Base-by-base conservation (phyloP, 2,888 invertebrate genomes). In the Trichacis sp. region DNA sequence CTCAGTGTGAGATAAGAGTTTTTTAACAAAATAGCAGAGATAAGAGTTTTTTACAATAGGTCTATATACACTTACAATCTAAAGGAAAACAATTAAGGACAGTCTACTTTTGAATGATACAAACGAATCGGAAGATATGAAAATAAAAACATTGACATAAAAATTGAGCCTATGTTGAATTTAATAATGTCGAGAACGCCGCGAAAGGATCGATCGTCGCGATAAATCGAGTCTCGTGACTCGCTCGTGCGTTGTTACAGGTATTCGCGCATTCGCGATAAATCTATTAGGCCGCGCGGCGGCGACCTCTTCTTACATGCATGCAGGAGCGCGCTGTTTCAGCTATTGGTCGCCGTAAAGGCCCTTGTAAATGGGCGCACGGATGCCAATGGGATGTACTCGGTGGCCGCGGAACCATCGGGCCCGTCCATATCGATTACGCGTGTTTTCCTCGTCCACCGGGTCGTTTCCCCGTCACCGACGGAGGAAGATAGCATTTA, bases 401-500 rank as follows among this genome's bases (percentile, higher is more conserved):
- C 57, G 58, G 48, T 56, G 52, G 49, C 61, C 58, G 63, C 52
- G 60, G 69, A 64, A 33, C 38, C 43, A 43, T 52, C 53, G 33
- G 29, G 30, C 9, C 47, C 50, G 51, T 57, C 29, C 53, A 20
- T 52, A 20, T 36, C 14, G 53, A 19, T 49, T 19, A 42, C 29
- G 33, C 33, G 33, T 33, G 33, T 33, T 33, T 33, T 18, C 57
- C 15, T n/a, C 30, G 24, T 50, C 30, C 33, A 2, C 33, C 8
- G 24, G 4, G 24, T 24, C 24, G 24, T 24, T 24, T 24, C 24
- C 8, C 8, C 24, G 8, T 24, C 24, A 8, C 40, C 14, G 6
- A 33, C 63, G 49, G 51, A 67, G 66, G 59, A 61, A 73, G 72
- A 77, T 73, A 75, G 72, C 64, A 75, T 77, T 77, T 77, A 73